Evolutionary conservation across 1,140 invertebrate genomes (phyloP), one percentile per base, ranked within the genome.

Genomic region (Aphelinus atriplicis): DNA sequence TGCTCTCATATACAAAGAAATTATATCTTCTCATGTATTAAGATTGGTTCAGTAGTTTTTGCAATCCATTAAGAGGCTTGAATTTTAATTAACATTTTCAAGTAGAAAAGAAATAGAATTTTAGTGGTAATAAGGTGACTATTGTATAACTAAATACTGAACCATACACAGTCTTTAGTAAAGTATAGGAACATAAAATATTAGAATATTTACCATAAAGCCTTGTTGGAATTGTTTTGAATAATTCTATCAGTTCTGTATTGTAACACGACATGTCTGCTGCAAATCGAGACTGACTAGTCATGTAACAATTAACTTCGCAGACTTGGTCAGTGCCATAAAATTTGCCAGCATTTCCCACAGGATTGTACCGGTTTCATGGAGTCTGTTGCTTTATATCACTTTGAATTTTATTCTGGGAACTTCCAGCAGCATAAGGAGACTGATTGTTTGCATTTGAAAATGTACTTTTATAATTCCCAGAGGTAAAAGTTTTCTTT

Each of bases 261-360:
- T 92, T 89, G 84, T 90, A 96, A n/a, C 86, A 86, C 7, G 90
- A 90, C 9, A 91, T 87, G 51, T 93, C 90, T 0, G 95, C 92
- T 77, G 89, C 88, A 89, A 97, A 96, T 77, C 93, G 88, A 4
- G 89, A 84, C 3, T 86, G 80, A 7, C 85, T 89, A 9, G 92
- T 87, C 76, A 95, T 84, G 55, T 84, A 81, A 84, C 89, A 92
- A 50, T 80, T 88, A 1, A 89, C 90, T 61, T 83, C 88, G 47
- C 90, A 80, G 0, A 75, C n/a, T 43, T 78, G 55, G 75, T 75
- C 84, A 69, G 42, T 81, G 73, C 71, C 88, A 79, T 87, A 85
- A n/a, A 61, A 77, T 4, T 76, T 76, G 5, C 51, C 2, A 26
- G 26, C n/a, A 42, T 80, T 7, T 56, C 72, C 70, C 53, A 79